These are phyloP conservation scores for Peromyscus melanophrys DNA, from an alignment of 2,797 vertebrate genomes.

Conservation along the genomic window DNA sequence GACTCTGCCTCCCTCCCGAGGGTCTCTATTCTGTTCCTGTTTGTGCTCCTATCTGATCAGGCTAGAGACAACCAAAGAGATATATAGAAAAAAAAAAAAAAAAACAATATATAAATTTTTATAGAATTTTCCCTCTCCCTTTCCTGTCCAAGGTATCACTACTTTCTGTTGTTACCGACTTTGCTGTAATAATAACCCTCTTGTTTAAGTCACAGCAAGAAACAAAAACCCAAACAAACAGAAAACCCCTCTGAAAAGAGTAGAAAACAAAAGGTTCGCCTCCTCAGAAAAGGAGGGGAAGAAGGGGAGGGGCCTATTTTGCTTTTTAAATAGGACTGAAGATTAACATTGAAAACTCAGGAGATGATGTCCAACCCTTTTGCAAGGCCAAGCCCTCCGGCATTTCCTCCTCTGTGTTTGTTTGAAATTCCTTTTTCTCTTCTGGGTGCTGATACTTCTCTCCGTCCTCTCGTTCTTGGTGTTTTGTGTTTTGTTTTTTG, in stretches of 20 bases:
- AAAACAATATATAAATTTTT: slow-evolving; percentile 81
- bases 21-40: slow-evolving; percentile 79
- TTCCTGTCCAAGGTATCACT: slow-evolving; percentile 80
- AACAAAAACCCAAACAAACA: slow-evolving; percentile 91
- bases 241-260: slow-evolving; percentile 96
- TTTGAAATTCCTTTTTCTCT: slow-evolving; percentile 87
- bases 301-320: slow-evolving; percentile 68
- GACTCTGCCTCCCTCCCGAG: slow-evolving; percentile 77
- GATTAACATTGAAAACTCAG: slow-evolving; percentile 94
- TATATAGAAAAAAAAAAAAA: slow-evolving; percentile 62
- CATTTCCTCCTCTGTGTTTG: slow-evolving; percentile 86
- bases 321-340: slow-evolving; percentile 95
- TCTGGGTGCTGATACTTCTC: slow-evolving; percentile 90
- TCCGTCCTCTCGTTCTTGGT: slow-evolving; percentile 90
- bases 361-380: slow-evolving; percentile 94
- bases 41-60: slow-evolving; percentile 87
- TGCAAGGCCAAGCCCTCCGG: slow-evolving; percentile 86
- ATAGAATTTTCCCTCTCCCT: slow-evolving; percentile 79
- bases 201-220: slow-evolving; percentile 87
- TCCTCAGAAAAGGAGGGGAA: background rate
- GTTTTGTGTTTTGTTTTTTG: slow-evolving; percentile 84
- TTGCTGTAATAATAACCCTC: slow-evolving; percentile 83
- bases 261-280: slow-evolving; percentile 94
- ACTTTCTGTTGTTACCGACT: slow-evolving; percentile 64
- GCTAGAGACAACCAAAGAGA: slow-evolving; percentile 85